Percentiles rank a stretch among this genome's conserved stretches.
These are phyloP conservation scores for Temnothorax nylanderi DNA, from an alignment of 1,140 invertebrate species.

Conservation along the genomic window DNA sequence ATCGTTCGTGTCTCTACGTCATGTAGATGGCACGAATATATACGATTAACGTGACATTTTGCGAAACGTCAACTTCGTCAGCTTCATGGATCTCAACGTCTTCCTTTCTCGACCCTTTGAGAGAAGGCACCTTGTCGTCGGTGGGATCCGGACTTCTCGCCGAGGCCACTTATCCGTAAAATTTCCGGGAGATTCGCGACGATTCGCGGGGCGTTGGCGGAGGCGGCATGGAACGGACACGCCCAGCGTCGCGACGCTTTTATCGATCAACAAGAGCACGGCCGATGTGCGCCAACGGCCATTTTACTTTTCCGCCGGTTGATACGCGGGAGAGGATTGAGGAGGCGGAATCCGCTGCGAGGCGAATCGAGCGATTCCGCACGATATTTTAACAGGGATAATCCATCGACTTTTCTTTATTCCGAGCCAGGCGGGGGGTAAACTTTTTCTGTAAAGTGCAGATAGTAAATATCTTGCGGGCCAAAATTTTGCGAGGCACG, in stretches of 20 bases:
- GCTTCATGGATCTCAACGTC: neutral
- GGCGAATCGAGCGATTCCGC: neutral
- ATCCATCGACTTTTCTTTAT: slow-evolving; percentile 1
- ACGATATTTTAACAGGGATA: slow-evolving; percentile 1
- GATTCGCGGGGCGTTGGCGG: slow-evolving; percentile 73
- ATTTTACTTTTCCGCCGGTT: slow-evolving; percentile 78
- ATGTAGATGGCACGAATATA: neutral
- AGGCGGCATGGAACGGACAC: slow-evolving; percentile 79
- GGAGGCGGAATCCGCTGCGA: neutral
- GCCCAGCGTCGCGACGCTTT: slow-evolving; percentile 83
- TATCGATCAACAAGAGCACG: slow-evolving; percentile 79
- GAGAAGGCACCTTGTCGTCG: slow-evolving; percentile 52
- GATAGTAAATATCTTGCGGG: neutral
- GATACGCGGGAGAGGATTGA: slow-evolving; percentile 51
- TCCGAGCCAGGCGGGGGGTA: neutral
- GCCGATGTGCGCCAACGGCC: slow-evolving; percentile 75
- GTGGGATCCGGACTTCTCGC: slow-evolving; percentile 33
- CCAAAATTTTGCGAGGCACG: neutral
- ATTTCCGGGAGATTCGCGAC: slow-evolving; percentile 68
- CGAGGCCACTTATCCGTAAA: slow-evolving; percentile 63
- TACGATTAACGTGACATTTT: neutral
- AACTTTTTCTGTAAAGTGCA: neutral
- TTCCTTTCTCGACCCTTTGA: neutral
- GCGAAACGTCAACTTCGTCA: neutral
- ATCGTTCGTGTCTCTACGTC: neutral